These are phyloP conservation scores for Zaprionus bogoriensis DNA, from an alignment of 2,888 invertebrate genomes.

Conservation along the genomic window DNA sequence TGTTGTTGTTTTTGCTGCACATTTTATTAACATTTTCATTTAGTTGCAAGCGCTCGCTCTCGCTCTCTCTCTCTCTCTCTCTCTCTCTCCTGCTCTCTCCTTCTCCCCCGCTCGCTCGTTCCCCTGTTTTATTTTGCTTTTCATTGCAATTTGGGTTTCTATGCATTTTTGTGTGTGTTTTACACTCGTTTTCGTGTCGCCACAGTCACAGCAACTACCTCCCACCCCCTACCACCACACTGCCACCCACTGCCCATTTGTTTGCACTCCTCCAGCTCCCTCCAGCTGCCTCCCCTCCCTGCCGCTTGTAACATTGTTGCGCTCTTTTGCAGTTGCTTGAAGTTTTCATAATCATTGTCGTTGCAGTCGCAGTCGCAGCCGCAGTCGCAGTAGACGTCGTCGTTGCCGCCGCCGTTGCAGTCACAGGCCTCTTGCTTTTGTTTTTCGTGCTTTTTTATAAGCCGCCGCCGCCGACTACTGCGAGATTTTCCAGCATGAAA, in stretches of 20 bases:
- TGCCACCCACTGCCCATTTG: conserved; percentile 32
- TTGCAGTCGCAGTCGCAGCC: conserved; percentile 24
- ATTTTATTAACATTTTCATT: conserved; percentile 76
- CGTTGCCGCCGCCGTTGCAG: conserved; percentile 39
- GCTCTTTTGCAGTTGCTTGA: conserved; percentile 70
- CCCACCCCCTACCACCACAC: conserved; percentile 8
- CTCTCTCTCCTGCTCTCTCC: conserved; percentile 5
- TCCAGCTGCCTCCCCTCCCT: conserved; percentile 16
- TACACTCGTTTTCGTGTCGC: conserved; percentile 73
- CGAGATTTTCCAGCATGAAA: conserved; percentile 73
- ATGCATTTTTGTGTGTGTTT: conserved; percentile 78
- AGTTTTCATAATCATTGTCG: conserved; percentile 74
- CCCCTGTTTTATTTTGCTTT: conserved; percentile 61
- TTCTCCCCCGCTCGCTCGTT: too few species aligned
- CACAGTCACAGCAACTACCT: conserved; percentile 10
- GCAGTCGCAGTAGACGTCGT: conserved; percentile 27
- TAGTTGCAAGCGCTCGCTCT: conserved; percentile 47
- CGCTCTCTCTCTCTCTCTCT: conserved; percentile 10
- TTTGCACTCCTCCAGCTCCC: not conserved
- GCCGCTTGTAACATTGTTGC: conserved; percentile 60
- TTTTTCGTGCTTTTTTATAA: conserved; percentile 31
- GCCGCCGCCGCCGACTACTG: conserved; percentile 50
- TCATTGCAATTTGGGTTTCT: conserved; percentile 76
- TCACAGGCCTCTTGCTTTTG: conserved; percentile 20
- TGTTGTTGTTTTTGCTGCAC: conserved; percentile 45